Percentiles rank a stretch among this genome's conserved stretches.
phyloP scores from a whole-genome alignment of 1,140 invertebrate genomes.

The Danaus plexippus region DNA sequence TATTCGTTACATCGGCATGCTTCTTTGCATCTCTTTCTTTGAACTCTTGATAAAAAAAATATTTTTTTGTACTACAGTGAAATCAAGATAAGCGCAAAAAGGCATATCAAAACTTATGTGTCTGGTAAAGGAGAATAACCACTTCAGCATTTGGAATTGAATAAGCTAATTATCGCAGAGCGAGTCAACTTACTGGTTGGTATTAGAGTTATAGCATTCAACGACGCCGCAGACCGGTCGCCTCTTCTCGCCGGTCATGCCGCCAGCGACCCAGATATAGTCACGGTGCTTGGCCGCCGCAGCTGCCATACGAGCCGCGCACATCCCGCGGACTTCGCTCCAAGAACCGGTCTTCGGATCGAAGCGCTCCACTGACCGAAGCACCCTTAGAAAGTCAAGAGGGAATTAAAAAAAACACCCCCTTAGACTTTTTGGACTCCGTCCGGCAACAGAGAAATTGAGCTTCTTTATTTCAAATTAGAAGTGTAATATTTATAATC shows the following conservation, averaged over 20 bases:
- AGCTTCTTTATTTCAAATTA: not conserved
- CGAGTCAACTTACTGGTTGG: constrained; percentile 66
- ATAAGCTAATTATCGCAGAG: too few relatives aligned
- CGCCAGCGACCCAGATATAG: constrained; percentile 78
- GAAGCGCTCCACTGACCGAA: constrained; percentile 73
- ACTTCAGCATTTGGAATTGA: too few relatives aligned
- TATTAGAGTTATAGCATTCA: constrained; percentile 74
- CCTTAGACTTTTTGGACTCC: too few relatives aligned
- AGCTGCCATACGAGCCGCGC: constrained; percentile 70
- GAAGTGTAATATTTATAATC: too few relatives aligned
- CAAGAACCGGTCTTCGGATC: constrained; percentile 70
- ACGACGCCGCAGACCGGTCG: constrained; percentile 70
- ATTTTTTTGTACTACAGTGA: too few relatives aligned
- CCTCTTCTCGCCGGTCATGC: constrained; percentile 73
- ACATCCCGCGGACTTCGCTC: constrained; percentile 72
- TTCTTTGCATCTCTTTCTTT: too few relatives aligned
- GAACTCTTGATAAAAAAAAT: too few relatives aligned
- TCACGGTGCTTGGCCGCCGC: constrained; percentile 73
- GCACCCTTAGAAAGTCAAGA: constrained; percentile 50
- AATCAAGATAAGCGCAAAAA: too few relatives aligned
- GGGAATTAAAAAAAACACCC: not conserved
- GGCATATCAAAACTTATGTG: too few relatives aligned
- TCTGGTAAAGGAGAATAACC: too few relatives aligned
- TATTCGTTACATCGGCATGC: too few relatives aligned
- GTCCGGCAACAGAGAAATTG: too few relatives aligned